These are phyloP conservation scores for Silurus asotus DNA, from an alignment of 2,113 vertebrate species.

Conservation along the genomic window DNA sequence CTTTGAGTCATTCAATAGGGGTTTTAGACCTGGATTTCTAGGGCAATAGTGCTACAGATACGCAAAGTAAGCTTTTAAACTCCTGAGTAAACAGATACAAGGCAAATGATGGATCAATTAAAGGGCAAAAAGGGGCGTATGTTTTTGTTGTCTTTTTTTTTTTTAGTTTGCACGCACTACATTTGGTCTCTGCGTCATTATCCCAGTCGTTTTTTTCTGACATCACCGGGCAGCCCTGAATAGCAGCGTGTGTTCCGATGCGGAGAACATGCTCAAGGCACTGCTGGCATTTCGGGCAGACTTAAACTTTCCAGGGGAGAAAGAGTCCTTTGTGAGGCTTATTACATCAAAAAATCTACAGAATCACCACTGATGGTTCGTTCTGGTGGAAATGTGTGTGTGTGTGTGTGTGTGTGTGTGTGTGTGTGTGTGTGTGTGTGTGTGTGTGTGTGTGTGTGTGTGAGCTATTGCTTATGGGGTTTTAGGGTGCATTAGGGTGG, in stretches of 20 bases:
- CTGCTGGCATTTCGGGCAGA: constrained; percentile 16
- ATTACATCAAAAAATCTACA: constrained; percentile 43
- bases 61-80: not conserved
- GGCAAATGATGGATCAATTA: not conserved
- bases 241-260: constrained; percentile 4
- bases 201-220: not conserved
- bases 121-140: not conserved
- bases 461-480: not conserved
- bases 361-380: constrained; percentile 32
- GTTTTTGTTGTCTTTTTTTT: not conserved
- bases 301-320: constrained; percentile 38
- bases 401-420: constrained; percentile 27
- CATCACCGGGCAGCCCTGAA: constrained; percentile 8
- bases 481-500: constrained; percentile 11
- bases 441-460: constrained; percentile 19
- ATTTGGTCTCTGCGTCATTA: constrained; percentile 17
- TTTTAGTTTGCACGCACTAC: not conserved
- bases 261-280: constrained; percentile 10
- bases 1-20: not conserved
- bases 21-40: constrained; percentile 7
- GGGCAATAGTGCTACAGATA: not conserved
- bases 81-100: not conserved
- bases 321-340: constrained; percentile 47
- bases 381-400: constrained; percentile 26
- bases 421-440: constrained; percentile 6